Percentiles rank a stretch among this genome's conserved stretches.
These are phyloP conservation scores for Cephalopachus bancanus DNA, from an alignment of 2,797 vertebrate species.

Conservation along the genomic window DNA sequence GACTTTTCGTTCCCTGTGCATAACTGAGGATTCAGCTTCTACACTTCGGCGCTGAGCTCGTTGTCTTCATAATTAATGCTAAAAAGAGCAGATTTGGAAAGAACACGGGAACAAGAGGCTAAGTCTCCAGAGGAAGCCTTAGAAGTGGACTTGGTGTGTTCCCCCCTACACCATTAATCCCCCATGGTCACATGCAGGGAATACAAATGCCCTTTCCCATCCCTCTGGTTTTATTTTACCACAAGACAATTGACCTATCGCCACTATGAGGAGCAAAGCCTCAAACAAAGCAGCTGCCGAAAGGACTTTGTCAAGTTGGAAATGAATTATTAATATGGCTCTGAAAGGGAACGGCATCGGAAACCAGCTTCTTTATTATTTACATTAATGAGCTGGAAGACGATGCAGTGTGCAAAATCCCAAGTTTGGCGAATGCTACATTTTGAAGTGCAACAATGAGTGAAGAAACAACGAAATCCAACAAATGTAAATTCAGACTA, in stretches of 20 bases:
- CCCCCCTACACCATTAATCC: slow-evolving; percentile 60
- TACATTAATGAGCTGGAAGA: slow-evolving; percentile 83
- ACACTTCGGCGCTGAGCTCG: slow-evolving; percentile 49
- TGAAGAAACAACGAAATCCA: slow-evolving; percentile 74
- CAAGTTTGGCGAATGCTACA: slow-evolving; percentile 73
- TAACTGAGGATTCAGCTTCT: slow-evolving; percentile 65
- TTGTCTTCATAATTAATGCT: slow-evolving; percentile 81
- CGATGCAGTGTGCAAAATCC: slow-evolving; percentile 72
- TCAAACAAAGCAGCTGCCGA: slow-evolving; percentile 78
- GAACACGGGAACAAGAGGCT: slow-evolving; percentile 68
- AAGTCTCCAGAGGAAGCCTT: slow-evolving; percentile 71
- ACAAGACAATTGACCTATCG: slow-evolving; percentile 80
- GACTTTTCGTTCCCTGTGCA: slow-evolving; percentile 27
- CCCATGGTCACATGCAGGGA: slow-evolving; percentile 54
- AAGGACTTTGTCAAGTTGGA: slow-evolving; percentile 80
- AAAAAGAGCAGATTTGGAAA: slow-evolving; percentile 74
- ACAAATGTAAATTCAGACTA: slow-evolving; percentile 72
- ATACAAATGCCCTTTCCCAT: slow-evolving; percentile 75
- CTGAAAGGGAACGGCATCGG: slow-evolving; percentile 57
- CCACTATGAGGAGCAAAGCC: slow-evolving; percentile 72
- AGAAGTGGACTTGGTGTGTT: slow-evolving; percentile 68
- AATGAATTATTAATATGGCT: slow-evolving; percentile 84
- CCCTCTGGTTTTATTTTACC: slow-evolving; percentile 76
- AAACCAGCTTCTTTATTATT: slow-evolving; percentile 80
- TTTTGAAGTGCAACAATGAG: slow-evolving; percentile 72